Evolutionary conservation across 2,113 vertebrate species (phyloP), one percentile per base, ranked within the genome.

Genomic region (Anseranas semipalmata): DNA sequence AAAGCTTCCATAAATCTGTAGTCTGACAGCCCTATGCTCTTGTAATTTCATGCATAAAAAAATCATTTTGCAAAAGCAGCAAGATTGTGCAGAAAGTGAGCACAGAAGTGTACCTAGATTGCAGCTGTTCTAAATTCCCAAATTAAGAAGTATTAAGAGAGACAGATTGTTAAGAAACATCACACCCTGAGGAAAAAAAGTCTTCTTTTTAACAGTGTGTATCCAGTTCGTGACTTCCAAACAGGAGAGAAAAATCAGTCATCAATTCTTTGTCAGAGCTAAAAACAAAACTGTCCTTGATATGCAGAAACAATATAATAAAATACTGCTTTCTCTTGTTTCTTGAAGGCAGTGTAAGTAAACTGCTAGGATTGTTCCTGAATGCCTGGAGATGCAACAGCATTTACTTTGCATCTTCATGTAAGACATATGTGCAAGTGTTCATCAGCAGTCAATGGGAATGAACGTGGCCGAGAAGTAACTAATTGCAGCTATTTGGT

Each of bases 161-260:
- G 28, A 68, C 35, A 27, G 6, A 39, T 59, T 71, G 17, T 60
- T 58, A 78, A 52, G 58, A 66, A 86, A 50, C 7, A 25, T 4
- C 18, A 35, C 0, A 0, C 16, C 9, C 12, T 66, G 16, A 74
- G 8, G 10, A 52, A 68, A 68, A 20, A 41, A 30, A 12, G 6
- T 46, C 9, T 8, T 66, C 2, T 55, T 70, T 76, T 65, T 60
- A 48, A 71, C 19, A 74, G 22, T 2, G 2, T 10, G 3, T 0
- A 0, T 6, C 41, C 5, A 58, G 24, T 73, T 55, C 3, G 8
- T 77, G 25, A 22, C 15, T 80, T 84, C 16, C 55, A 50, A 10
- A 33, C 19, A 55, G 32, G 25, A 74, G 15, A 74, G 30, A 59
- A 80, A 92, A 55, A 70, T 15, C 18, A 12, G 3, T 43, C 21